Evolutionary conservation across 2,888 invertebrate genomes (phyloP).

Genomic region (Agapostemon virescens): DNA sequence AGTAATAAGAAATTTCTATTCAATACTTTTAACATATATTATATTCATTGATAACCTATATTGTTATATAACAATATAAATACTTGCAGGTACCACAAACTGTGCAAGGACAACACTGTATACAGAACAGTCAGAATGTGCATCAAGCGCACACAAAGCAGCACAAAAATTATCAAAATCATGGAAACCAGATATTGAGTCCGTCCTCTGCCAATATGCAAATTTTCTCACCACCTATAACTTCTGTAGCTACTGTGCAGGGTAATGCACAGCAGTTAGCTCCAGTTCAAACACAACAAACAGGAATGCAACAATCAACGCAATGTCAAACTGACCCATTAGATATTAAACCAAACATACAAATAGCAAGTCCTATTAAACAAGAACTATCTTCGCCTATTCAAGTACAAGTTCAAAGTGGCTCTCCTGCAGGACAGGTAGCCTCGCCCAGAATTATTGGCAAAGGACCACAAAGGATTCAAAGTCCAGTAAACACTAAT

Average conservation of each 20-base stretch:
- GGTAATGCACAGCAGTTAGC: slow-evolving; percentile 63
- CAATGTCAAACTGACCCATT: slow-evolving; percentile 78
- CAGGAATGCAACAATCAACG: slow-evolving; percentile 72
- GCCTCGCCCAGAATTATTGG: slow-evolving; percentile 70
- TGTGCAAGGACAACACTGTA: slow-evolving; percentile 75
- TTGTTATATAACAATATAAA: background rate
- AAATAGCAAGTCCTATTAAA: slow-evolving; percentile 73
- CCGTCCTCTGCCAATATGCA: slow-evolving; percentile 75
- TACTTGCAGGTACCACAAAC: slow-evolving; percentile 54
- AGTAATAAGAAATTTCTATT: slow-evolving; percentile 30
- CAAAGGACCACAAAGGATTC: slow-evolving; percentile 68
- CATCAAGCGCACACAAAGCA: slow-evolving; percentile 67
- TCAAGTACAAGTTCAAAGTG: slow-evolving; percentile 72
- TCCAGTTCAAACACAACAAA: slow-evolving; percentile 56
- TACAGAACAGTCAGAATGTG: slow-evolving; percentile 69
- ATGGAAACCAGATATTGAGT: slow-evolving; percentile 74
- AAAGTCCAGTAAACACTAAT: slow-evolving; percentile 68
- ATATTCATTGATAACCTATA: slow-evolving; percentile 14
- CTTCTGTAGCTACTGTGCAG: slow-evolving; percentile 63
- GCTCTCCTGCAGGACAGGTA: slow-evolving; percentile 74
- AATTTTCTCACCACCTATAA: slow-evolving; percentile 69
- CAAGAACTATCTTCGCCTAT: slow-evolving; percentile 75
- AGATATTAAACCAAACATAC: slow-evolving; percentile 75
- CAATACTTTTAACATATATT: slow-evolving; percentile 16
- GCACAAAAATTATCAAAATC: slow-evolving; percentile 72